Conservation (phyloP, 30 jellyfish, hydroid and myxozoan genomes). For the Mastigias papua region DNA sequence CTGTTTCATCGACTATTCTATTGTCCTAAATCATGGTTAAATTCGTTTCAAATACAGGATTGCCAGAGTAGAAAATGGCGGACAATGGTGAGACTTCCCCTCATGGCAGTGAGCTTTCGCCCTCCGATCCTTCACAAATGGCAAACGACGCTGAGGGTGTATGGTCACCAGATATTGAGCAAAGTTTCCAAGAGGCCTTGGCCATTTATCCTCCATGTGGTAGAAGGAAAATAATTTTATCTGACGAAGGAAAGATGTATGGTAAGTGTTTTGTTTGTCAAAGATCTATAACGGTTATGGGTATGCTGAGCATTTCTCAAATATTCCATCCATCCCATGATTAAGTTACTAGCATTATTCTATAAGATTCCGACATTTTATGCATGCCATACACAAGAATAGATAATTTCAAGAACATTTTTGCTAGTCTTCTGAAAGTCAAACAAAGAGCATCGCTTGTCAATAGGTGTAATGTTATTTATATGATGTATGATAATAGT, state of each 20-base stretch:
- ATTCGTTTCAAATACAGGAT: background rate
- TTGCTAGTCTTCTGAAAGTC: background rate
- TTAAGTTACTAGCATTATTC: constrained; percentile 31
- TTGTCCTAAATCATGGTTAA: too few species aligned
- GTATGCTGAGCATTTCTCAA: constrained; percentile 39
- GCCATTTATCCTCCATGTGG: constrained; percentile 98
- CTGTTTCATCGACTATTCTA: too few species aligned
- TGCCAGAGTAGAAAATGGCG: constrained; percentile 71
- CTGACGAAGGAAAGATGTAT: constrained; percentile 98
- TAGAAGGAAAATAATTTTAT: constrained; percentile 88
- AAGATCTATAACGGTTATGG: background rate
- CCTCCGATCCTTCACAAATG: constrained; percentile 90
- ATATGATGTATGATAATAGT: too few species aligned
- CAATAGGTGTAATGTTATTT: background rate
- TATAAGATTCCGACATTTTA: constrained; percentile 42
- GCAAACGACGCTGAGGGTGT: constrained; percentile 99
- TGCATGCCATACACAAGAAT: constrained; percentile 28
- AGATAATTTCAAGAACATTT: background rate
- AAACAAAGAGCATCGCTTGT: background rate
- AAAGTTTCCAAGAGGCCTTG: constrained; percentile 95
- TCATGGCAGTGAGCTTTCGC: constrained; percentile 64
- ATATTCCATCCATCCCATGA: constrained; percentile 54
- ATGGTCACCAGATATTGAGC: constrained; percentile 97
- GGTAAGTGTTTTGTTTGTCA: constrained; percentile 59
- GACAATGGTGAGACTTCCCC: constrained; percentile 78